Evolutionary conservation across 2,797 vertebrate species (phyloP).

Genomic region (Melanogrammus aeglefinus): DNA sequence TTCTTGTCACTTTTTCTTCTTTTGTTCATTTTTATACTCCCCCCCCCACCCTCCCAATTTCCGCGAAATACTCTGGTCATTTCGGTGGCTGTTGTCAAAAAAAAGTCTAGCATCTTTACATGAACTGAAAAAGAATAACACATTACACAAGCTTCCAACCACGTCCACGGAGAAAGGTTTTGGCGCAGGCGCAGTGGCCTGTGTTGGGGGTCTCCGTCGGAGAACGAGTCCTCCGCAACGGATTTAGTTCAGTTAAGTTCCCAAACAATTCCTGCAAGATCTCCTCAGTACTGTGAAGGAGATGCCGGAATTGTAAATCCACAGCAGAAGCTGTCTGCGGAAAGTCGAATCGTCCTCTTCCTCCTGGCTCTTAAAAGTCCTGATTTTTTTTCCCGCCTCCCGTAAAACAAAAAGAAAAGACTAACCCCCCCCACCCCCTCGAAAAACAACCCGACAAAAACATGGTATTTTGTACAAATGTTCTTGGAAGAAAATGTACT

Average conservation of each 20-base stretch:
- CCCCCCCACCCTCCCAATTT: constrained; percentile 43
- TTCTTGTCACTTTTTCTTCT: constrained; percentile 52
- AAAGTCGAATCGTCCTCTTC: constrained; percentile 37
- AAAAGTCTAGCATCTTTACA: constrained; percentile 74
- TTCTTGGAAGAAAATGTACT: constrained; percentile 17
- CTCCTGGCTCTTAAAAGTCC: constrained; percentile 46
- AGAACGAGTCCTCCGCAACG: constrained; percentile 38
- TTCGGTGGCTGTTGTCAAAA: constrained; percentile 63
- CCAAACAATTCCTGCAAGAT: constrained; percentile 53
- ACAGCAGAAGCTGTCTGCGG: constrained; percentile 55
- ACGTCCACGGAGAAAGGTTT: constrained; percentile 52
- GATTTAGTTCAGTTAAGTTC: constrained; percentile 46
- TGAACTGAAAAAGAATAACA: constrained; percentile 71
- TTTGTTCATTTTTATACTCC: constrained; percentile 30
- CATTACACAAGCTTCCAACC: constrained; percentile 69
- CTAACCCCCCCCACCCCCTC: background rate
- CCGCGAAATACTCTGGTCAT: constrained; percentile 56
- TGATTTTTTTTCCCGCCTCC: constrained; percentile 60
- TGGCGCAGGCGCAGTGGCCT: constrained; percentile 42
- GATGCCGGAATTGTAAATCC: constrained; percentile 61
- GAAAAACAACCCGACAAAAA: constrained; percentile 49
- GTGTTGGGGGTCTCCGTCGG: constrained; percentile 36
- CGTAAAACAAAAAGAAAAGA: constrained; percentile 21
- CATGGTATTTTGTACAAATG: constrained; percentile 51
- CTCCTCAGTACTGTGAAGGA: constrained; percentile 57